Evolutionary conservation across 2,888 invertebrate genomes (phyloP), one percentile per base, ranked within the genome.

Genomic region (Plebejus melissa): DNA sequence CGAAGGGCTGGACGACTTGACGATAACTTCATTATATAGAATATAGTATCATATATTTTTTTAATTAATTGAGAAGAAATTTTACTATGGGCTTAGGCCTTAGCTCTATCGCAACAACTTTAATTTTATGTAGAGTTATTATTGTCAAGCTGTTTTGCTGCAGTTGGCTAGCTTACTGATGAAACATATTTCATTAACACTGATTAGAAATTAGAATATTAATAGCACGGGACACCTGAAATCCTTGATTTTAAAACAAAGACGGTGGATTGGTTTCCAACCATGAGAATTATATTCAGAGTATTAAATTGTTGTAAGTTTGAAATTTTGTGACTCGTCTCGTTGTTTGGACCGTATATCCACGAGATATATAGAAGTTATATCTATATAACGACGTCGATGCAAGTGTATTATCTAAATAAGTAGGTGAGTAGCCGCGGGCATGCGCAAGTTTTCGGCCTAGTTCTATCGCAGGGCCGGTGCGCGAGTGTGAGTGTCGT

Each of bases 391-490:
- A 32, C 54, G 32, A 32, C 50, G 46, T 60, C 60, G 16, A 65
- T 54, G 41, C 46, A 11, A 4, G 50, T 28, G 72, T 72, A 72
- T 50, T 71, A 54, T 72, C 72, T 72, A 72, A 77, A 76, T 77
- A 79, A 78, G 75, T 80, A 79, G 77, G 75, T 77, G 76, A 74
- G 76, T 78, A 79, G 79, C n/a, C n/a, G n/a, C 80, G 81, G 85
- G 87, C 88, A 87, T 86, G 89, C 88, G 89, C 85, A 85, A 85
- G 83, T 86, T 87, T 88, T 86, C 83, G 89, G 86, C 90, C 90
- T 88, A 89, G 84, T 86, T 90, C 82, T 82, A 81, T 82, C 82
- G 83, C 82, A 86, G 81, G 85, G 85, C 79, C 83, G 80, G 74
- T 75, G 70, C 65, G 46, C 70, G 76, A 80, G 82, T 82, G 83